Base-by-base conservation (phyloP, 2,113 vertebrate genomes). In the Electrona antarctica region DNA sequence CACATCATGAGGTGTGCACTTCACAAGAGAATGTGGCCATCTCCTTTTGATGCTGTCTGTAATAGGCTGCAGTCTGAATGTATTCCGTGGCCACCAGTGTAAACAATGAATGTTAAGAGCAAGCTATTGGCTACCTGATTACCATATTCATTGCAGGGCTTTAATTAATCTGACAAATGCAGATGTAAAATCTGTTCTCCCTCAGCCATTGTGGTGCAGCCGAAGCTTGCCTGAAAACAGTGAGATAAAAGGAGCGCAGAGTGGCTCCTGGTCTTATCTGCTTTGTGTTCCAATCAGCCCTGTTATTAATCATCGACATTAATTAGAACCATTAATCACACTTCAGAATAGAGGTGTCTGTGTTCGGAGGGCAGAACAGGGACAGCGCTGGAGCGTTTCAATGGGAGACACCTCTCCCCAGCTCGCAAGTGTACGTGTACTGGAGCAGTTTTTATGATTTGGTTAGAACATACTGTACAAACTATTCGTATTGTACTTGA, bases 271-370 rank as follows among this genome's bases (percentile, higher is more conserved):
- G 82, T 60, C 84, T 91, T 92, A 93, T 93, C 93, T 83, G 73
- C 84, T 87, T 85, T 83, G 87, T 89, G 81, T 88, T 90, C 84
- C 86, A 90, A 92, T 87, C 89, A 88, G 78, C 80, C 78, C 65
- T 76, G 72, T 82, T 90, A 92, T 92, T 91, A 93, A 93, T 93
- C 91, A 92, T 75, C 79, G 81, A 77, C 86, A 75, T 88, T 93
- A 93, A 93, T 93, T 93, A 92, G 78, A 79, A 81, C 86, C 87
- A 93, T 93, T 92, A 93, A 93, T 93, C 92, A 93, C 61, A 58
- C 75, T 67, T 88, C 82, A 84, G 86, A 88, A 89, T 84, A 78
- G 89, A 91, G 79, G 88, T 83, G 88, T 91, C 88, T 64, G 68
- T 77, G 75, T 81, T 71, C 76, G 81, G 73, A 77, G 84, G 79